These are phyloP conservation scores for Sigmodon hispidus DNA, from an alignment of 2,113 vertebrate genomes.

Conservation along the genomic window DNA sequence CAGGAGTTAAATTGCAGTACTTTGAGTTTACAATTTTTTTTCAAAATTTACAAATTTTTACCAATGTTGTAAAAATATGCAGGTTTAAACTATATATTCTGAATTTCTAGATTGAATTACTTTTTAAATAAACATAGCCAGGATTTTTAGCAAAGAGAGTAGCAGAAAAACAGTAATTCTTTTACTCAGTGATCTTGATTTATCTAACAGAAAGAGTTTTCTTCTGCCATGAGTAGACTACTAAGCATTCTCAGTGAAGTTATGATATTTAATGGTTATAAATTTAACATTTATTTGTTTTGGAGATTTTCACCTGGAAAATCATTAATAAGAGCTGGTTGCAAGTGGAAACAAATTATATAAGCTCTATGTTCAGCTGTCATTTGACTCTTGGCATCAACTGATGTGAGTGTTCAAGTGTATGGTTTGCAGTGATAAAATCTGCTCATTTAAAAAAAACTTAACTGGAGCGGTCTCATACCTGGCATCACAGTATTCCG, in stretches of 20 bases:
- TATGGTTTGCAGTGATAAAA: neutral
- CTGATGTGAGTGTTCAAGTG: neutral
- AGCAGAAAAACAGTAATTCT: neutral
- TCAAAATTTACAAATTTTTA: slow-evolving; percentile 39
- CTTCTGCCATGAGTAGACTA: neutral
- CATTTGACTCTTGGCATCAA: neutral
- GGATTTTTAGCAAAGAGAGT: slow-evolving; percentile 20
- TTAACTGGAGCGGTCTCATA: neutral
- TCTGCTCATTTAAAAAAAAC: neutral
- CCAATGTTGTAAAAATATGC: neutral
- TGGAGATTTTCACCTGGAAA: neutral
- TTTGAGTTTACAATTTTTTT: slow-evolving; percentile 28
- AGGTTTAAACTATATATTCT: neutral
- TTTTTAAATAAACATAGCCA: slow-evolving; percentile 48
- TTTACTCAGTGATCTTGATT: slow-evolving; percentile 26
- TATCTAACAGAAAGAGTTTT: slow-evolving; percentile 14
- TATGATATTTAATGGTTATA: slow-evolving; percentile 7
- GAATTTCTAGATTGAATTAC: neutral
- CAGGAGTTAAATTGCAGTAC: neutral
- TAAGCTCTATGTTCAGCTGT: neutral
- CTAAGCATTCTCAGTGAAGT: slow-evolving; percentile 5
- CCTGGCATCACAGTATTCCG: neutral
- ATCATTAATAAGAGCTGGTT: slow-evolving; percentile 6
- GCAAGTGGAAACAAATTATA: slow-evolving; percentile 8
- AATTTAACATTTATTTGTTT: neutral